Percentiles rank a stretch among this genome's conserved stretches.
Conservation (phyloP, 1,140 invertebrate species). For the Penaeus japonicus region DNA sequence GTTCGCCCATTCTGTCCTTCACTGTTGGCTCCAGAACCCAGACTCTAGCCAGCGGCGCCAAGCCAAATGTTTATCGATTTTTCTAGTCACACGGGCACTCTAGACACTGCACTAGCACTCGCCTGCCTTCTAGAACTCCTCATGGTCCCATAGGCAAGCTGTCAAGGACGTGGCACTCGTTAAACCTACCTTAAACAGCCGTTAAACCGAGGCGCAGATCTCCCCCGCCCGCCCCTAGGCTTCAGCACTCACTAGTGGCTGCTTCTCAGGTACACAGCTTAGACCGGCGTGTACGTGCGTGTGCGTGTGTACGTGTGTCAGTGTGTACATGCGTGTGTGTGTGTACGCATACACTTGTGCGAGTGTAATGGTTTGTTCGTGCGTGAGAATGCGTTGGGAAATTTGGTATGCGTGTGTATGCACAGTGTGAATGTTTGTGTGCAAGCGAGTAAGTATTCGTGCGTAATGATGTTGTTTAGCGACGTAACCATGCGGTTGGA, state of each 20-base stretch:
- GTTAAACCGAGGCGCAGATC: conserved; percentile 26
- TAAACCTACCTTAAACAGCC: conserved; percentile 30
- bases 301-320: background rate
- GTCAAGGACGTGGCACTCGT: too few relatives aligned
- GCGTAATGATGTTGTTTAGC: too few relatives aligned
- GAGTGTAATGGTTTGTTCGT: background rate
- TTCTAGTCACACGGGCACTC: background rate
- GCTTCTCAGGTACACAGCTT: background rate
- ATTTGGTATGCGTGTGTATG: too few relatives aligned
- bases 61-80: conserved; percentile 35
- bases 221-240: conserved; percentile 35
- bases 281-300: background rate
- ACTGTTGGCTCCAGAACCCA: conserved; percentile 35
- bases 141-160: background rate
- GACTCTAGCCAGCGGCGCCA: conserved; percentile 38
- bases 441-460: too few relatives aligned
- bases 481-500: too few relatives aligned
- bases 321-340: conserved; percentile 18
- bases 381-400: background rate
- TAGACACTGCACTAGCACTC: background rate
- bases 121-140: background rate
- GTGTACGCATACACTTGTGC: background rate
- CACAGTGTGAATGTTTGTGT: background rate
- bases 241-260: conserved; percentile 40
- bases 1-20: conserved; percentile 40